Base-by-base conservation (phyloP, 2,113 vertebrate genomes). In the Spheniscus mendiculus region DNA sequence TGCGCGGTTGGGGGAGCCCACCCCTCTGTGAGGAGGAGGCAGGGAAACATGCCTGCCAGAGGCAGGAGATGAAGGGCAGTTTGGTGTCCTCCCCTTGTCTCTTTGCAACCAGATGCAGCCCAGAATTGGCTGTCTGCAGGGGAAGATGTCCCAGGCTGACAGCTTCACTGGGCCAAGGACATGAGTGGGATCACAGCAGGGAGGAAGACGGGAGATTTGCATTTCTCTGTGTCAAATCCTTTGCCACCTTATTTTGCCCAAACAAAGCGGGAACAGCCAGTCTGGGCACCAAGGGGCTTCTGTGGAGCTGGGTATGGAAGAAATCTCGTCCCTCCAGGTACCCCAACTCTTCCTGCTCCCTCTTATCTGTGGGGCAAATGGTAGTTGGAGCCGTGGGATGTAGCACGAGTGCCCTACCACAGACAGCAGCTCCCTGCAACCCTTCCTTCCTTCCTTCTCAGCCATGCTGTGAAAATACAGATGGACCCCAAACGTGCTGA, bases 331-430 rank as follows among this genome's bases (percentile, higher is more conserved):
- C 52, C 32, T 63, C 30, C 71, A 21, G 65, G 42, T 2, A 5
- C 3, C 30, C 30, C 49, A 27, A 61, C 22, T 38, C 66, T 5
- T 55, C 66, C 44, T 3, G 5, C 23, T 82, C 25, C 52, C 42
- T 49, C 47, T 29, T 2, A 12, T 1, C 58, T 13, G 20, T 14
- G n/a, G n/a, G n/a, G 59, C 42, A 58, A 40, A 29, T 0, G 27
- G 53, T 3, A 11, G 16, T 0, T 5, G 59, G 65, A 91, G 38
- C 44, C 2, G 0, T 32, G 50, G 55, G 65, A 3, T 25, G 32
- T 7, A 21, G 17, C 52, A 55, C 0, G 4, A 50, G 29, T 6
- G 22, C 61, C 62, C 27, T 53, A 59, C 27, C 29, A 8, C 0
- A 1, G 19, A 16, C 34, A 61, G 55, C 38, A 34, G 40, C 56